Evolutionary conservation across 2,888 invertebrate species (phyloP).

Genomic region (Agonum fuliginosum): DNA sequence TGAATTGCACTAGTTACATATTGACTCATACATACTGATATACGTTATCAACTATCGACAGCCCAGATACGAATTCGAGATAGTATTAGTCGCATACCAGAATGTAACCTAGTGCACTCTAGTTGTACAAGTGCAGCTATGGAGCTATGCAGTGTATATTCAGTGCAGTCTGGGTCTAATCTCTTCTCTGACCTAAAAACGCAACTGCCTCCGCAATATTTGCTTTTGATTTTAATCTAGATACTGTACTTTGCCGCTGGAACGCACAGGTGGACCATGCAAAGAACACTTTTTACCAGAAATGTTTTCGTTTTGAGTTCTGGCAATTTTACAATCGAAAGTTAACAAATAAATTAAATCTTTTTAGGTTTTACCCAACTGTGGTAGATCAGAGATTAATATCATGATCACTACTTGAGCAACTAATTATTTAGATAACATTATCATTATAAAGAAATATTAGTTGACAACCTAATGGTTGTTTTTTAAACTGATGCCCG

Average conservation of each 20-base stretch:
- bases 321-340: neutral
- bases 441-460: too few relatives aligned
- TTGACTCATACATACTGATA: constrained; percentile 1
- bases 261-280: constrained; percentile 17
- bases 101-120: neutral
- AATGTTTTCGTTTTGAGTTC: neutral
- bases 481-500: too few relatives aligned
- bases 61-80: neutral
- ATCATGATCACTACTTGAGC: too few relatives aligned
- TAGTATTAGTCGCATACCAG: neutral
- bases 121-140: neutral
- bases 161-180: constrained; percentile 9
- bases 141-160: neutral
- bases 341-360: too few relatives aligned
- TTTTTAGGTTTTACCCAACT: too few relatives aligned
- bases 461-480: too few relatives aligned
- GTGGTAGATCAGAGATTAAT: too few relatives aligned
- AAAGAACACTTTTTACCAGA: constrained; percentile 4
- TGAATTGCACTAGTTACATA: neutral
- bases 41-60: constrained; percentile 7
- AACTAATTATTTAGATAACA: too few relatives aligned
- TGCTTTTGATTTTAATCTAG: constrained; percentile 33
- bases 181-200: constrained; percentile 24
- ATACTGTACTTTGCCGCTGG: neutral
- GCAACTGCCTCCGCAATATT: constrained; percentile 19